Evolutionary conservation across 2,888 invertebrate species (phyloP), one percentile per base, ranked within the genome.

Genomic region (Syrphus vitripennis): DNA sequence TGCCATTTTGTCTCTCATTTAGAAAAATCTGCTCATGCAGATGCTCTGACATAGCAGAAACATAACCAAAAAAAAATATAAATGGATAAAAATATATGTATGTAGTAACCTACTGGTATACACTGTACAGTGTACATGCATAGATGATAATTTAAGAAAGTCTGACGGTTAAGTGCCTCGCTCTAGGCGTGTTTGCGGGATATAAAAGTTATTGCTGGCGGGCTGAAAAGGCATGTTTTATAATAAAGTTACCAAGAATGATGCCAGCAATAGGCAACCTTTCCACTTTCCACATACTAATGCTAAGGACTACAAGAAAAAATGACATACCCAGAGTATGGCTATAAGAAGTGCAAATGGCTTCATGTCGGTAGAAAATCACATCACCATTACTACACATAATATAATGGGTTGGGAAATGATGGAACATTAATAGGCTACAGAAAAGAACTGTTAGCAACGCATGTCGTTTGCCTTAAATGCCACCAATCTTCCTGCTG

Each of bases 341-440:
- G 37, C 26, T 48, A 69, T 55, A n/a, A n/a, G 53, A 55, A 65
- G 76, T 81, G 70, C 53, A 45, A 71, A 24, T 69, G 57, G 70
- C 40, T 65, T 45, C 57, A 71, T 65, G 83, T 45, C 67, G 67
- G 21, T 48, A 45, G 69, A 79, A 75, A 59, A 79, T 65, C 75
- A 80, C 70, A 65, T 71, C 70, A 80, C 65, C 70, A 42, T 75
- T 72, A 63, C 34, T n/a, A n/a, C n/a, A n/a, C n/a, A n/a, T n/a
- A n/a, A n/a, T n/a, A 37, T 67, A 14, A 55, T 59, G 59, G 21
- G 14, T 24, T 59, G 34, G 55, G 16, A 31, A n/a, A n/a, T n/a
- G n/a, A 3, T 21, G 10, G 50, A n/a, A 50, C 29, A 31, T 29
- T 31, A 55, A 10, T 16, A 55, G 29, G 3, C 2, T 29, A 50